Conservation (phyloP, 2,888 invertebrate genomes). For the Drosophila villosipedis region DNA sequence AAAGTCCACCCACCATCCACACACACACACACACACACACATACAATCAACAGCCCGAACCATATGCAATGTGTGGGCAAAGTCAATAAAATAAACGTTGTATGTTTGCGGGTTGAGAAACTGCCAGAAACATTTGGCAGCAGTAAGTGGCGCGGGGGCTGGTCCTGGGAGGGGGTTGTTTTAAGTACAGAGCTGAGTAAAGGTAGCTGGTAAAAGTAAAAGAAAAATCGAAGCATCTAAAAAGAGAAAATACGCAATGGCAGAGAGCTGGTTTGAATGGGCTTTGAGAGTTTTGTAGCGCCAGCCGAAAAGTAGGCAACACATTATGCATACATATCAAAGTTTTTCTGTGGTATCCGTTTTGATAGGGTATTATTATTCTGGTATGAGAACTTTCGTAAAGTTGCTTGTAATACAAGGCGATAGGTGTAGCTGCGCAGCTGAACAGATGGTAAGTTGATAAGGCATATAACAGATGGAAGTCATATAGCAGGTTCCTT, state of each 20-base stretch:
- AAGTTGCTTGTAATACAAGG: neutral
- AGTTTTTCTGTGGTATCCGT: slow-evolving; percentile 31
- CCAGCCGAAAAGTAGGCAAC: slow-evolving; percentile 68
- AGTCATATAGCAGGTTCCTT: neutral
- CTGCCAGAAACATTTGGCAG: slow-evolving; percentile 9
- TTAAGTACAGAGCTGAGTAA: slow-evolving; percentile 25
- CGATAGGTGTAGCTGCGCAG: neutral
- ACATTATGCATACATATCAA: slow-evolving; percentile 69
- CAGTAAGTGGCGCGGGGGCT: neutral
- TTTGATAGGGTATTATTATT: slow-evolving; percentile 10
- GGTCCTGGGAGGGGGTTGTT: neutral
- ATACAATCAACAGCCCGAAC: slow-evolving; percentile 40
- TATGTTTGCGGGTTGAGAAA: slow-evolving; percentile 61
- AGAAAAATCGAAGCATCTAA: slow-evolving; percentile 35
- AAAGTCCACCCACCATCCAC: slow-evolving; percentile 55
- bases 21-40: slow-evolving; percentile 13
- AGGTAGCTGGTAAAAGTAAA: slow-evolving; percentile 40
- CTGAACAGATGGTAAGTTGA: neutral
- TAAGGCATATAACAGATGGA: neutral
- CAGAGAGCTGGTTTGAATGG: slow-evolving; percentile 35
- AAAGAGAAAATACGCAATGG: slow-evolving; percentile 19
- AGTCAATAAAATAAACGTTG: slow-evolving; percentile 80
- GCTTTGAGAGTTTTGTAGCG: slow-evolving; percentile 35
- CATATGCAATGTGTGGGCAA: slow-evolving; percentile 62
- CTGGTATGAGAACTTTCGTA: neutral